These are phyloP conservation scores for Heliconius sara DNA, from an alignment of 2,888 invertebrate genomes.

Conservation along the genomic window DNA sequence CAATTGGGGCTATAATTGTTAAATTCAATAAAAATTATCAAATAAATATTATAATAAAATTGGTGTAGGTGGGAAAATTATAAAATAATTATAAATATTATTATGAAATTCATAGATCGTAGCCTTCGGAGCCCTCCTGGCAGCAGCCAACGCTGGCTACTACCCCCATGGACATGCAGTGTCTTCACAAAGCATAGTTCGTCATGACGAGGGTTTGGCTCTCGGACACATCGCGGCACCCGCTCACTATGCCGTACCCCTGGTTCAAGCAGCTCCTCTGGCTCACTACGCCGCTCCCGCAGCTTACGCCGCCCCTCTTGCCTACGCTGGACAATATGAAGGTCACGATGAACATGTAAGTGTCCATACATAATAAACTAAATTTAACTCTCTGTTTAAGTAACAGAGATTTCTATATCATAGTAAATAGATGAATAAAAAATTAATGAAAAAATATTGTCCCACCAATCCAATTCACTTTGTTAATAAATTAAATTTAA, in stretches of 20 bases:
- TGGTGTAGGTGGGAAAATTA: background rate
- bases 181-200: constrained; percentile 77
- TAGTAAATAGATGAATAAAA: too few relatives aligned
- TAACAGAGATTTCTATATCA: too few relatives aligned
- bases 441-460: too few relatives aligned
- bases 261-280: constrained; percentile 41
- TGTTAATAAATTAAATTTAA: background rate
- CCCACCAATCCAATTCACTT: too few relatives aligned
- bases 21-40: background rate
- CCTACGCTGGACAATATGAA: constrained; percentile 47
- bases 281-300: constrained; percentile 49
- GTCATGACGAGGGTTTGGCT: constrained; percentile 66
- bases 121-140: constrained; percentile 72
- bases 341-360: constrained; percentile 68
- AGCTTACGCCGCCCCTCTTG: constrained; percentile 49
- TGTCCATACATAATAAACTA: background rate
- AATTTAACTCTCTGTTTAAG: background rate
- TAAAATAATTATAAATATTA: background rate
- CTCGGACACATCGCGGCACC: constrained; percentile 58
- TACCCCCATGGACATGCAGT: constrained; percentile 73
- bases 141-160: constrained; percentile 82
- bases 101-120: constrained; percentile 38
- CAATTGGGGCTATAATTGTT: constrained; percentile 2
- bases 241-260: constrained; percentile 43
- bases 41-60: background rate